Base-by-base conservation (phyloP, 92 coral and sea anemone genomes). In the Porites lobata region DNA sequence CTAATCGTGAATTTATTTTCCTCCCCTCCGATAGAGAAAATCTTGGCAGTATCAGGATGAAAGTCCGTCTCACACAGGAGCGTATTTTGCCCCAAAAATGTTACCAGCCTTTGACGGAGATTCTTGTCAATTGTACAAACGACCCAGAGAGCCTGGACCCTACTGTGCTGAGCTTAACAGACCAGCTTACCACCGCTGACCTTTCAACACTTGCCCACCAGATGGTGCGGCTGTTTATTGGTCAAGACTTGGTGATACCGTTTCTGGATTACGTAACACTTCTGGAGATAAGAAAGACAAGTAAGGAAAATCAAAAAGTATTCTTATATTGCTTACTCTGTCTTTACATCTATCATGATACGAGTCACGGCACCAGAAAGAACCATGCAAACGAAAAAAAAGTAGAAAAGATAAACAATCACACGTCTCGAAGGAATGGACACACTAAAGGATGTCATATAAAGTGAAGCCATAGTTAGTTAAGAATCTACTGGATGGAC, bases 21-120 rank as follows among this genome's bases (percentile, higher is more conserved):
- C 53, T 57, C 69, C 29, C 56, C 69, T 50, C 69, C 82, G 58
- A 29, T 81, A 97, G 99, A 20, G 94, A 91, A 84, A 93, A 92
- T 64, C 91, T 97, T 21, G 99, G 99, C 38, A 97, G 96, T 71
- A 95, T 97, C 56, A 90, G 99, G 43, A 69, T 97, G 65, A 95
- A 95, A 22, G 91, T 95, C 21, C 95, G 95, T 18, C 83, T 97
- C 43, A 92, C 94, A 53, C 96, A 95, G 69, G 99, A 97, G 76
- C 89, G 89, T 70, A 95, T 97, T 18, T 90, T 97, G 19, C 99
- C 98, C 3, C 93, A 92, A 74, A 79, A 88, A 58, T 81, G 71
- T 63, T 97, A 97, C 66, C 88, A 90, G 76, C 94, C 97, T 9
- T 82, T 97, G 18, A 78, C 92, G 20, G 92, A 94, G 74, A 84